These are phyloP conservation scores for Molossus alvarezi DNA, from an alignment of 2,797 vertebrate species.

Conservation along the genomic window DNA sequence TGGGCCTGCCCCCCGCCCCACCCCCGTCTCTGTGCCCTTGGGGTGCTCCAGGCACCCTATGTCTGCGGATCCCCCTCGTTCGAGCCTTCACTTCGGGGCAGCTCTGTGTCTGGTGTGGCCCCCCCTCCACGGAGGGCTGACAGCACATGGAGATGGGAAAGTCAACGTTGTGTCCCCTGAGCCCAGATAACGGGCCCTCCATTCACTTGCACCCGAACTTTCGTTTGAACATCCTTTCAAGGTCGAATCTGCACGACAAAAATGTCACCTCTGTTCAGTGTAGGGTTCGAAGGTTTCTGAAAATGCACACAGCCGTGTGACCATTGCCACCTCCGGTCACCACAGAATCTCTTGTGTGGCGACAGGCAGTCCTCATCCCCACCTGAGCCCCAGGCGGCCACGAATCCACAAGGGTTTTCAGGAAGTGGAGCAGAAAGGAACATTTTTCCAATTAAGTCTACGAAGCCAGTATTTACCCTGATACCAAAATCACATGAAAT, in stretches of 20 bases:
- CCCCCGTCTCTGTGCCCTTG: fast-evolving
- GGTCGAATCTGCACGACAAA: neutral
- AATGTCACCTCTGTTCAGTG: neutral
- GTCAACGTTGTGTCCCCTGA: fast-evolving
- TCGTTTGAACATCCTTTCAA: neutral
- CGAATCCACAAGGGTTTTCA: neutral
- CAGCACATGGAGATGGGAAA: fast-evolving
- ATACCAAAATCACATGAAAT: too few species aligned
- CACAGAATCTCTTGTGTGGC: fast-evolving
- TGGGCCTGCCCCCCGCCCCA: fast-evolving
- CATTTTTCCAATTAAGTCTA: too few species aligned
- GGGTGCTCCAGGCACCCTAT: fast-evolving
- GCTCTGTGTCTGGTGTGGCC: fast-evolving
- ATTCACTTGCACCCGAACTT: fast-evolving
- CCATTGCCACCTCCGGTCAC: fast-evolving
- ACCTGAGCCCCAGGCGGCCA: too few species aligned
- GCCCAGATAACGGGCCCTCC: neutral
- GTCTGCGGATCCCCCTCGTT: fast-evolving
- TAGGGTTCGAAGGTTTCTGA: neutral
- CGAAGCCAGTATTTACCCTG: too few species aligned
- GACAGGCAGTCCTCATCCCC: fast-evolving
- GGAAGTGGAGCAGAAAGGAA: too few species aligned
- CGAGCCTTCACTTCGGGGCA: fast-evolving
- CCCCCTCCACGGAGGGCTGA: fast-evolving
- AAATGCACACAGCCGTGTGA: fast-evolving